Conservation (phyloP, 2,888 invertebrate genomes). For the Caenorhabditis sp. region DNA sequence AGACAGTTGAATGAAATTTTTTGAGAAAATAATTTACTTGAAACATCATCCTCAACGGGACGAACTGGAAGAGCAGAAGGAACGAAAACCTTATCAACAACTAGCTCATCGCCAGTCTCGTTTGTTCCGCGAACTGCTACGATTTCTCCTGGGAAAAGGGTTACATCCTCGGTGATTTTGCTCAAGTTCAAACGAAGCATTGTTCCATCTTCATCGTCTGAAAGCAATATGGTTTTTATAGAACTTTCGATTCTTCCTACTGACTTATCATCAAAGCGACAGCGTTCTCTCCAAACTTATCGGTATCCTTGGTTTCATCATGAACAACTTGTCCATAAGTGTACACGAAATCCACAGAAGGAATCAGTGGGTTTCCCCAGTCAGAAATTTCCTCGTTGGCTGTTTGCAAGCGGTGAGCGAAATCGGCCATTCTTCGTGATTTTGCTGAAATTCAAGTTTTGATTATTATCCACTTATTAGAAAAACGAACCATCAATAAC, state of each 20-base stretch:
- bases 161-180: constrained; percentile 57
- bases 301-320: constrained; percentile 52
- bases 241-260: background rate
- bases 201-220: constrained; percentile 67
- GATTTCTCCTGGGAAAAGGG: constrained; percentile 67
- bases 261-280: constrained; percentile 59
- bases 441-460: constrained; percentile 56
- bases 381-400: constrained; percentile 48
- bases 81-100: constrained; percentile 51
- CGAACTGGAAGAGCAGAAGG: constrained; percentile 30
- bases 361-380: constrained; percentile 56
- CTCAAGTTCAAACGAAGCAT: constrained; percentile 61
- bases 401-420: constrained; percentile 28
- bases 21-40: background rate
- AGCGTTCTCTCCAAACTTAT: constrained; percentile 59
- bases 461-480: background rate
- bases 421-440: constrained; percentile 22
- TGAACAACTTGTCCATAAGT: constrained; percentile 68
- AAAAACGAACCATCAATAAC: constrained; percentile 49
- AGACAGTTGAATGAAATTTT: too few relatives aligned
- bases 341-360: constrained; percentile 54
- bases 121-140: constrained; percentile 58
- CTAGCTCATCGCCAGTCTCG: constrained; percentile 50
- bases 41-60: constrained; percentile 20
- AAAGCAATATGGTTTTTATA: constrained; percentile 20